Percentiles rank a stretch among this genome's conserved stretches.
These are phyloP conservation scores for Pseudocheirus occidentalis DNA, from an alignment of 2,797 vertebrate genomes.

Conservation along the genomic window DNA sequence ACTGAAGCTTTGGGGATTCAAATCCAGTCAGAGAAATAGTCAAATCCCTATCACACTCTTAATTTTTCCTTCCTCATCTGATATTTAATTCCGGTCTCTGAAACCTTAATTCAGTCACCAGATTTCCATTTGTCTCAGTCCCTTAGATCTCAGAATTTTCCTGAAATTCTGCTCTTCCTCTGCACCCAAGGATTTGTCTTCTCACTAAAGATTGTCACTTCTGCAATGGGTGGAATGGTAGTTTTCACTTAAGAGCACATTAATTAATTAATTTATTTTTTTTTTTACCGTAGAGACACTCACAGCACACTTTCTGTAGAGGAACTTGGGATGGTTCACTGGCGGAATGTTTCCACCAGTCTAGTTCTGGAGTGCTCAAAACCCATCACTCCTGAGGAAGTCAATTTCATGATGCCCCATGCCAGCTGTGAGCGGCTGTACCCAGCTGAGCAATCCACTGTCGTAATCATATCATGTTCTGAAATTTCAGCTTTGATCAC, in stretches of 20 bases:
- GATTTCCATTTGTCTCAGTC: background rate
- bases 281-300: background rate
- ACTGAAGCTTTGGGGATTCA: background rate
- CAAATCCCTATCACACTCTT: background rate
- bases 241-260: background rate
- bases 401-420: constrained; percentile 59
- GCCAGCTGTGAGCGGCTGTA: constrained; percentile 64
- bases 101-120: background rate
- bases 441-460: constrained; percentile 47
- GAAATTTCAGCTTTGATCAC: constrained; percentile 73
- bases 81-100: background rate
- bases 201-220: background rate
- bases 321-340: constrained; percentile 60
- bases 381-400: constrained; percentile 50
- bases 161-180: background rate
- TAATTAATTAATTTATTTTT: background rate
- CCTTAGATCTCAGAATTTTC: background rate
- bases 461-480: constrained; percentile 79
- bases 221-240: background rate
- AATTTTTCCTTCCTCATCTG: background rate
- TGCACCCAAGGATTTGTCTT: background rate
- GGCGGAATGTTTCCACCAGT: constrained; percentile 70
- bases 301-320: background rate
- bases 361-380: constrained; percentile 55
- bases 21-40: background rate